Evolutionary conservation across 2,888 invertebrate species (phyloP), one percentile per base, ranked within the genome.

Genomic region (Cylindroiulus punctatus): DNA sequence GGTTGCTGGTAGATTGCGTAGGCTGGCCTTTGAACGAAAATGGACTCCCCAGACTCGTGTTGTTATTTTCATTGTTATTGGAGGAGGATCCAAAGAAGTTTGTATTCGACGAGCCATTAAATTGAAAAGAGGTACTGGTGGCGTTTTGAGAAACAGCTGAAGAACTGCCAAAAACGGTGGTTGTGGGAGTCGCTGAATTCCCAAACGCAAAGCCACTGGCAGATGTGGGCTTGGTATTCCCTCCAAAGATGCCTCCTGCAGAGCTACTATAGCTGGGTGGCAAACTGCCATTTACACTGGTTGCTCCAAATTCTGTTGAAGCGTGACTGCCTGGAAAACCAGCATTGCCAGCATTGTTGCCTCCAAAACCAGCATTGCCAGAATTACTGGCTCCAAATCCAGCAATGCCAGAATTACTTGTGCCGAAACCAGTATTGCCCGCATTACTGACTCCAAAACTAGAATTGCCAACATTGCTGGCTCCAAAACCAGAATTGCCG

Each of bases 31-130:
- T 57, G n/a, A 57, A 57, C 2, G 19, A 5, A 57, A 57, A 57
- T n/a, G 52, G 52, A n/a, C 52, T 57, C n/a, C 44, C 44, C 44
- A 44, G 17, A 44, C 14, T 44, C 44, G 52, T n/a, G 52, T 57
- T 57, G 52, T 57, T 57, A n/a, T 57, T 57, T 8, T 57, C 52
- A 30, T 81, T 81, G 30, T 81, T 81, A 40, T 81, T 81, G 19
- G 82, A 81, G 30, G 84, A 26, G 5, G 84, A 19, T 3, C 44
- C 19, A 81, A 81, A 81, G 4, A 36, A 36, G 81, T 81, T 81
- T 19, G 32, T 30, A 36, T 32, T 36, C 5, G 81, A 36, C 30
- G 81, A 22, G 19, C 30, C n/a, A 81, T 36, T 81, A n/a, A 81
- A 81, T n/a, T 81, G 81, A 19, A 81, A 81, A 36, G 32, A 32